phyloP scores from a whole-genome alignment of 2,797 vertebrate genomes.

The Poecilia picta region DNA sequence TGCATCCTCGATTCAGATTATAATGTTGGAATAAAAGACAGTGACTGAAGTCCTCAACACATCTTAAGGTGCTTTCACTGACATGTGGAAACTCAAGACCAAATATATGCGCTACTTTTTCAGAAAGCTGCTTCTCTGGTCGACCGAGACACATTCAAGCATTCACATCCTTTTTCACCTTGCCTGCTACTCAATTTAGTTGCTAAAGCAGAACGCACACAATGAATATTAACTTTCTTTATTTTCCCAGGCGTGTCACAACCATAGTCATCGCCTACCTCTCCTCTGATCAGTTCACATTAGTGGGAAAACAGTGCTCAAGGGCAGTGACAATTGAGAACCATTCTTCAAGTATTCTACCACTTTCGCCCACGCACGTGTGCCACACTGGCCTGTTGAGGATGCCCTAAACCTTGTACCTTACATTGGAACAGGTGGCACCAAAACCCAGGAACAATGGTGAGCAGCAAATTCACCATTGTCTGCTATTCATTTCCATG shows the following conservation, averaged over 20 bases:
- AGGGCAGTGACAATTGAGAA: slow-evolving; percentile 90
- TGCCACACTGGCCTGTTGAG: slow-evolving; percentile 26
- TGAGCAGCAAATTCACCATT: slow-evolving; percentile 54
- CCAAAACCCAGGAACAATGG: slow-evolving; percentile 45
- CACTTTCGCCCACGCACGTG: slow-evolving; percentile 45
- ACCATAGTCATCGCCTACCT: slow-evolving; percentile 57
- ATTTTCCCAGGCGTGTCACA: slow-evolving; percentile 46
- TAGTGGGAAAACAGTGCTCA: slow-evolving; percentile 90
- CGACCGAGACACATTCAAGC: slow-evolving; percentile 34
- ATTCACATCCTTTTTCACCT: slow-evolving; percentile 61
- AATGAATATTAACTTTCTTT: slow-evolving; percentile 52
- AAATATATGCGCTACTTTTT: slow-evolving; percentile 51
- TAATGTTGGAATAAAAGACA: slow-evolving; percentile 59
- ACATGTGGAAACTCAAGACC: slow-evolving; percentile 51
- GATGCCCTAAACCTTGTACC: slow-evolving; percentile 48
- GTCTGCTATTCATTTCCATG: slow-evolving; percentile 51
- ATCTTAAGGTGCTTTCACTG: slow-evolving; percentile 78
- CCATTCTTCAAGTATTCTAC: slow-evolving; percentile 96
- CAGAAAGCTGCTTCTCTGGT: slow-evolving; percentile 61
- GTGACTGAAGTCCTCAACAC: slow-evolving; percentile 73
- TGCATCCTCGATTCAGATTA: slow-evolving; percentile 48
- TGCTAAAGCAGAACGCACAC: slow-evolving; percentile 76
- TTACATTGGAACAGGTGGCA: slow-evolving; percentile 42
- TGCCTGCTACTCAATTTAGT: slow-evolving; percentile 77
- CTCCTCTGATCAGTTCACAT: slow-evolving; percentile 91